Evolutionary conservation across 2,888 invertebrate genomes (phyloP), one percentile per base, ranked within the genome.

Genomic region (Apamea epomidion): DNA sequence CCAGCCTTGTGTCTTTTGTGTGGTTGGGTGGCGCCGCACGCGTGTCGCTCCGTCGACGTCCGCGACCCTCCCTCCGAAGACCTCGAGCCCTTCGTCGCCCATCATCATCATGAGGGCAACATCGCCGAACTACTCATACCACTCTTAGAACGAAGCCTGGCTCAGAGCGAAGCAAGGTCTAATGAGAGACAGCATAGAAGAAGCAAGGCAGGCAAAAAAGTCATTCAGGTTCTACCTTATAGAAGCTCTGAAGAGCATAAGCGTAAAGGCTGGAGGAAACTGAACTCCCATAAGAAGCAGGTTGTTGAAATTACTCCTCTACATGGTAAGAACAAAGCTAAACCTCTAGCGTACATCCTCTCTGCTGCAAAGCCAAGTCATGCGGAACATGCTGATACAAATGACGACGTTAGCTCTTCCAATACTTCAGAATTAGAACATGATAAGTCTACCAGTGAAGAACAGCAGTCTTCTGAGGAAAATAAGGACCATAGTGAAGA

Each of bases 121-220:
- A 82, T 88, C 32, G 88, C 88, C 16, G 88, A 89, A 37, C 80
- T 88, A 0, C 87, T 88, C 2, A 82, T 88, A 1, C 88, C 88
- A 7, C 86, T 88, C 29, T 72, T 88, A 0, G 86, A 88, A 65
- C 81, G 88, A 37, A 82, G 79, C 48, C 58, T 86, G 0, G 84
- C 84, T 0, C 87, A 80, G 18, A 83, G 78, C 10, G 85, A 80
- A 65, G 84, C 79, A 5, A 45, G 80, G 0, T 45, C 72, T 12
- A 68, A 60, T 5, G 88, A 83, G 16, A 76, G 69, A 32, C 73
- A 69, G 12, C 76, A 10, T 0, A 60, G 68, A 3, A 37, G 67
- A 16, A 42, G 21, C 4, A 81, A 74, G 1, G 42, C 51, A 2
- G 69, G 71, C 5, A 89, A 90, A 14, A 89, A 88, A 7, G 81